A percentile compares a stretch with the other conserved stretches of the same genome.
phyloP scores from a whole-genome alignment of 2,797 vertebrate genomes.

The Alcedo atthis region DNA sequence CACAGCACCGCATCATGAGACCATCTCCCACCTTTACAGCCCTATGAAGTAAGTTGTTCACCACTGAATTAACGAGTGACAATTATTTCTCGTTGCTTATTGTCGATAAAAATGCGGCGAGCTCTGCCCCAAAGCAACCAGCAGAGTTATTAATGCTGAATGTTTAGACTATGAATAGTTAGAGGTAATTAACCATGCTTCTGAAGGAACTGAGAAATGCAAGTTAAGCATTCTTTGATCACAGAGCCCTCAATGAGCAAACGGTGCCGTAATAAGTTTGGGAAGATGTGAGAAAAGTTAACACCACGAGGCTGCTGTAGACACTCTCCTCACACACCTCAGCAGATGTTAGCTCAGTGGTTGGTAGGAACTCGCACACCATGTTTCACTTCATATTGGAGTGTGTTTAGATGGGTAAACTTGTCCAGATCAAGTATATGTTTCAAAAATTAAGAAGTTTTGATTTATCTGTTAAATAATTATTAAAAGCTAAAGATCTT shows the following conservation, averaged over 20 bases:
- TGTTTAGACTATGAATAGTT: slow-evolving; percentile 4
- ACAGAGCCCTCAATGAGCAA: not conserved
- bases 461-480: not conserved
- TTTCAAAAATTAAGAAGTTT: not conserved
- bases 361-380: not conserved
- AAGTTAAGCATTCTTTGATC: not conserved
- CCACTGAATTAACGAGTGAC: slow-evolving; percentile 34
- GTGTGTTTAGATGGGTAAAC: not conserved
- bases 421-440: not conserved
- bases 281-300: not conserved
- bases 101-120: not conserved
- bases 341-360: not conserved
- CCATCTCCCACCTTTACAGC: not conserved
- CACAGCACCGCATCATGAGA: not conserved
- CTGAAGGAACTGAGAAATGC: not conserved
- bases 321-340: not conserved
- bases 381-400: not conserved
- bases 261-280: not conserved
- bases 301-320: not conserved
- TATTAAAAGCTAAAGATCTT: not conserved
- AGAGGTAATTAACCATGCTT: not conserved
- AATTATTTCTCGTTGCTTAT: slow-evolving; percentile 46
- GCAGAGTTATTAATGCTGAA: not conserved
- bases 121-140: slow-evolving; percentile 22
- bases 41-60: not conserved